phyloP scores from a whole-genome alignment of 2,888 invertebrate species.

The Orgyia antiqua region DNA sequence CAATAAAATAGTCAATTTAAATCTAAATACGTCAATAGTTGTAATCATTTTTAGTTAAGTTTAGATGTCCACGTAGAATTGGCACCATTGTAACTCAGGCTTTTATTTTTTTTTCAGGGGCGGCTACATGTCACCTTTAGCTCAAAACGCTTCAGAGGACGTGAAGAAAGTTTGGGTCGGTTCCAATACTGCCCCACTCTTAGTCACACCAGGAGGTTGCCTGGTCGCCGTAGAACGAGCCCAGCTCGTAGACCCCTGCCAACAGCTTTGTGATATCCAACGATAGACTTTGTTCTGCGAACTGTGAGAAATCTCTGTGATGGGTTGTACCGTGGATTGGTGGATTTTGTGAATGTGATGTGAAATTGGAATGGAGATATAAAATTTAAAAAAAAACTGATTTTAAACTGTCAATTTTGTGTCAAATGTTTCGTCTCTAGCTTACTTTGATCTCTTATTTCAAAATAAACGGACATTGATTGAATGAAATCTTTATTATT shows the following conservation, averaged over 20 bases:
- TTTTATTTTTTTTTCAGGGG: conserved; percentile 49
- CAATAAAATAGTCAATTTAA: too few relatives aligned
- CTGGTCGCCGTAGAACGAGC: conserved; percentile 66
- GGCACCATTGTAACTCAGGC: too few relatives aligned
- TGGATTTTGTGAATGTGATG: conserved; percentile 16
- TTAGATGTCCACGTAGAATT: too few relatives aligned
- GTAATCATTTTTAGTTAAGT: too few relatives aligned
- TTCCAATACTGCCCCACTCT: conserved; percentile 48
- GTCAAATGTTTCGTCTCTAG: too few relatives aligned
- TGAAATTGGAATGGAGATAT: conserved; percentile 7
- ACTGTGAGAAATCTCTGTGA: conserved; percentile 35
- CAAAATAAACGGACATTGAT: too few relatives aligned
- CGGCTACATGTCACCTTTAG: conserved; percentile 63
- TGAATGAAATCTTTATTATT: too few relatives aligned
- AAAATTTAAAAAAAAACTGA: too few relatives aligned
- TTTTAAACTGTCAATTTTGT: too few relatives aligned
- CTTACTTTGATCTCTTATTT: too few relatives aligned
- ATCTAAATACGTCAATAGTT: too few relatives aligned
- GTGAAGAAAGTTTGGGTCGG: conserved; percentile 74
- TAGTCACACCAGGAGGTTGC: conserved; percentile 62
- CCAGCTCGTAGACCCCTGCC: conserved; percentile 51
- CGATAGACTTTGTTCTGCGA: conserved; percentile 44
- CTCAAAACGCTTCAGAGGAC: conserved; percentile 54
- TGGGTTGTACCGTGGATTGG: conserved; percentile 45
- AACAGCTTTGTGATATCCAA: conserved; percentile 66